These are phyloP conservation scores for Leucoma salicis DNA, from an alignment of 2,888 invertebrate genomes.

Conservation along the genomic window DNA sequence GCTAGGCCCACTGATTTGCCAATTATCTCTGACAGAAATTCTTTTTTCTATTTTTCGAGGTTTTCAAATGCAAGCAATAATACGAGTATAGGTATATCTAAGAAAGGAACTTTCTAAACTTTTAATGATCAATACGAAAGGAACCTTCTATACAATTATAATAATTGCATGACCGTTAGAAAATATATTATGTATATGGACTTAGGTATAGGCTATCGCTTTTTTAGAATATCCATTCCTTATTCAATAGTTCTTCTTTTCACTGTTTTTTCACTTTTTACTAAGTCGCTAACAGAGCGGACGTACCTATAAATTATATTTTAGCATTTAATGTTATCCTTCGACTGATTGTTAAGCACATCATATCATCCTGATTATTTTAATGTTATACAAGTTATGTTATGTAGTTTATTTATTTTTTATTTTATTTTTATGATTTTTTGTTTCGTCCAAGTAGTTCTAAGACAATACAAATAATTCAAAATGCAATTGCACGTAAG, in stretches of 20 bases:
- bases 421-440: slow-evolving; percentile 44
- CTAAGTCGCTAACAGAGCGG: slow-evolving; percentile 54
- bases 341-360: slow-evolving; percentile 67
- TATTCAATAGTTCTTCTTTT: slow-evolving; percentile 57
- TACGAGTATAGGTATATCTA: too few species aligned
- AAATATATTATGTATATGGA: slow-evolving; percentile 42
- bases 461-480: slow-evolving; percentile 31
- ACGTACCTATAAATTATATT: slow-evolving; percentile 56
- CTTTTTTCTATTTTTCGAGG: too few species aligned
- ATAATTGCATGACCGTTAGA: slow-evolving; percentile 70
- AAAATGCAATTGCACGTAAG: slow-evolving; percentile 67
- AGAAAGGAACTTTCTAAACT: too few species aligned
- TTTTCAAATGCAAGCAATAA: too few species aligned
- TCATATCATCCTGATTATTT: slow-evolving; percentile 45
- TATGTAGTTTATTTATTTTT: slow-evolving; percentile 44
- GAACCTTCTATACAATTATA: slow-evolving; percentile 71
- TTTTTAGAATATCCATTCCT: slow-evolving; percentile 66
- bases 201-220: slow-evolving; percentile 44
- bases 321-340: slow-evolving; percentile 63
- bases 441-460: slow-evolving; percentile 50
- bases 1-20: too few species aligned
- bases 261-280: slow-evolving; percentile 44
- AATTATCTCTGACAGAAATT: too few species aligned
- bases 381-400: slow-evolving; percentile 42
- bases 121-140: slow-evolving; percentile 57